Conservation (phyloP, 2,888 invertebrate genomes). For the Slavum lentiscoides region DNA sequence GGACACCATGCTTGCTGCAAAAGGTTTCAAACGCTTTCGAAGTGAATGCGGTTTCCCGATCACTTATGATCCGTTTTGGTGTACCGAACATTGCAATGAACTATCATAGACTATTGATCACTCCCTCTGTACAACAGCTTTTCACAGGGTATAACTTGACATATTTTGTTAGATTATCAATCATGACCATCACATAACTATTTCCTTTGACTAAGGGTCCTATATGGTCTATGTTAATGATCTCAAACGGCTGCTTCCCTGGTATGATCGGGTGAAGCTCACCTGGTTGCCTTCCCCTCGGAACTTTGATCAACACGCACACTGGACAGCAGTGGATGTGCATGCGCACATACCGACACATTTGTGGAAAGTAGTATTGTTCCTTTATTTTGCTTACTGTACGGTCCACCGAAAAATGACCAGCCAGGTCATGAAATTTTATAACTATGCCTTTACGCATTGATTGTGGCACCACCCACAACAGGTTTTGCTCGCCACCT, state of each 20-base stretch:
- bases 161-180: conserved; percentile 39
- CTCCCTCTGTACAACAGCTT: background rate
- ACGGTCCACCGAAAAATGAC: background rate
- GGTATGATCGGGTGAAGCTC: background rate
- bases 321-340: background rate
- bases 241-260: conserved; percentile 28
- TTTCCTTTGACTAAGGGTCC: conserved; percentile 26
- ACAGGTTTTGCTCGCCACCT: too few relatives aligned
- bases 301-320: background rate
- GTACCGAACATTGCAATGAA: conserved; percentile 2
- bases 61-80: conserved; percentile 11
- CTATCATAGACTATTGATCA: background rate
- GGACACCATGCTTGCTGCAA: background rate
- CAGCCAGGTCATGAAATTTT: background rate
- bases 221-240: conserved; percentile 15
- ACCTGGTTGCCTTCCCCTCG: background rate
- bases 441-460: background rate
- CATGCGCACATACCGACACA: background rate
- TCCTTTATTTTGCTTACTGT: background rate
- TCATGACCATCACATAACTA: background rate
- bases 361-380: background rate
- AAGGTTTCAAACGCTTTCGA: background rate
- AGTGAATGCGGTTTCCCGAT: conserved; percentile 10
- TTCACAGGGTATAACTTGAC: conserved; percentile 3
- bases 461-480: background rate